Evolutionary conservation across 2,888 invertebrate species (phyloP).

Genomic region (Eulithis testata): DNA sequence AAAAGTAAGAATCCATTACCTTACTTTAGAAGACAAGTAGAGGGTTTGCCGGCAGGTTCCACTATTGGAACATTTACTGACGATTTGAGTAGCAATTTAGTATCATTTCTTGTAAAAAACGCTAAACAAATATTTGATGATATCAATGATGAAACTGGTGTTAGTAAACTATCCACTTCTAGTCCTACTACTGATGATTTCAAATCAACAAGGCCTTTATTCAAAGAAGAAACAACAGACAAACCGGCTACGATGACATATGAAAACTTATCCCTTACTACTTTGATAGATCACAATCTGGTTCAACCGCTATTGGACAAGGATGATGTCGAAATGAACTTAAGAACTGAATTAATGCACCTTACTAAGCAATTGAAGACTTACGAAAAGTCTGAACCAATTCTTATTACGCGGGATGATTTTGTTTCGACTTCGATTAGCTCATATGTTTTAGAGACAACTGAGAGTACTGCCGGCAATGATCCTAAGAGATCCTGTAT

Average conservation of each 20-base stretch:
- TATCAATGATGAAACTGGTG: conserved; percentile 41
- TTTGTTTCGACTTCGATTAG: conserved; percentile 20
- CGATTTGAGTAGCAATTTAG: conserved; percentile 53
- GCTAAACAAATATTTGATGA: conserved; percentile 63
- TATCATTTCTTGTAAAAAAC: conserved; percentile 64
- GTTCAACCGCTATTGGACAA: conserved; percentile 32
- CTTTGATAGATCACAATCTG: conserved; percentile 43
- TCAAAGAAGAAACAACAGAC: conserved; percentile 36
- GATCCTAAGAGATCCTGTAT: conserved; percentile 59
- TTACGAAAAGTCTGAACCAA: conserved; percentile 43
- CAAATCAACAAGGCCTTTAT: conserved; percentile 3
- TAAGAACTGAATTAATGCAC: conserved; percentile 42
- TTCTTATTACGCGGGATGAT: conserved; percentile 25
- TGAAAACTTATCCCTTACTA: conserved; percentile 48
- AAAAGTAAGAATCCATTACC: conserved; percentile 55
- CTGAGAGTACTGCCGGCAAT: conserved; percentile 18
- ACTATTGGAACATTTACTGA: conserved; percentile 42
- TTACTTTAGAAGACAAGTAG: conserved; percentile 61
- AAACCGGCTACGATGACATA: conserved; percentile 38
- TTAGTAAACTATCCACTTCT: conserved; percentile 29
- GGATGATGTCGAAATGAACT: conserved; percentile 33
- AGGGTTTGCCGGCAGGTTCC: conserved; percentile 51
- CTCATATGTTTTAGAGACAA: conserved; percentile 22
- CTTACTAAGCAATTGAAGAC: conserved; percentile 46
- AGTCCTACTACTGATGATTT: conserved; percentile 14